Evolutionary conservation across 2,888 invertebrate genomes (phyloP).

Genomic region (Hydropsyche betteni): DNA sequence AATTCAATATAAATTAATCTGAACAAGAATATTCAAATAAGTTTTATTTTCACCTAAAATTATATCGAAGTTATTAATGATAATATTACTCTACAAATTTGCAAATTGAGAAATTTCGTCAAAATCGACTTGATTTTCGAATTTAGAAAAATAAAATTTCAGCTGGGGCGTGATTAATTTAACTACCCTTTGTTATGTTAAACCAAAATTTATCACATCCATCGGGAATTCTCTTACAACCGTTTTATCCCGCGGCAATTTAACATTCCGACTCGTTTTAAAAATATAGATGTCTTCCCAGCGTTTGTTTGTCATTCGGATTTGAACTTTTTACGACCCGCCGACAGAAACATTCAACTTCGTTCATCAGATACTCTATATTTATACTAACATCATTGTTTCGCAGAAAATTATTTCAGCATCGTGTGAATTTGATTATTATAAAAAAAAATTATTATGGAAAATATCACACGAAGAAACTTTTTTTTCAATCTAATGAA

Average conservation of each 20-base stretch:
- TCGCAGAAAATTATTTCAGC: too few relatives aligned
- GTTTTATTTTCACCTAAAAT: too few relatives aligned
- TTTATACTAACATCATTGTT: slow-evolving; percentile 1
- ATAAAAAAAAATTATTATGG: background rate
- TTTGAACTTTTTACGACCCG: slow-evolving; percentile 40
- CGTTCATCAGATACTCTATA: slow-evolving; percentile 5
- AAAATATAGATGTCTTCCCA: slow-evolving; percentile 47
- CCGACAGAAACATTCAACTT: slow-evolving; percentile 33
- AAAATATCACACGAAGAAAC: background rate
- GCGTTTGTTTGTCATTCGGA: slow-evolving; percentile 47
- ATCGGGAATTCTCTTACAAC: slow-evolving; percentile 27
- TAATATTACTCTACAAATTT: too few relatives aligned
- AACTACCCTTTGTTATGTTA: slow-evolving; percentile 39
- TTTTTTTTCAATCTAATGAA: background rate
- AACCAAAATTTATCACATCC: slow-evolving; percentile 36
- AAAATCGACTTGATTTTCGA: too few relatives aligned
- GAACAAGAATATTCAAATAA: too few relatives aligned
- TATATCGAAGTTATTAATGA: too few relatives aligned
- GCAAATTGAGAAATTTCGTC: too few relatives aligned
- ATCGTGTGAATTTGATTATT: background rate
- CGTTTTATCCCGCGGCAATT: slow-evolving; percentile 38
- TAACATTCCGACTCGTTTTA: slow-evolving; percentile 43
- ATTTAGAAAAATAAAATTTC: background rate
- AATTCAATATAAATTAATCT: too few relatives aligned
- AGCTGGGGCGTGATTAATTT: slow-evolving; percentile 25